These are phyloP conservation scores for Phrynocephalus vlangalii DNA, from an alignment of 2,797 vertebrate species.

Conservation along the genomic window DNA sequence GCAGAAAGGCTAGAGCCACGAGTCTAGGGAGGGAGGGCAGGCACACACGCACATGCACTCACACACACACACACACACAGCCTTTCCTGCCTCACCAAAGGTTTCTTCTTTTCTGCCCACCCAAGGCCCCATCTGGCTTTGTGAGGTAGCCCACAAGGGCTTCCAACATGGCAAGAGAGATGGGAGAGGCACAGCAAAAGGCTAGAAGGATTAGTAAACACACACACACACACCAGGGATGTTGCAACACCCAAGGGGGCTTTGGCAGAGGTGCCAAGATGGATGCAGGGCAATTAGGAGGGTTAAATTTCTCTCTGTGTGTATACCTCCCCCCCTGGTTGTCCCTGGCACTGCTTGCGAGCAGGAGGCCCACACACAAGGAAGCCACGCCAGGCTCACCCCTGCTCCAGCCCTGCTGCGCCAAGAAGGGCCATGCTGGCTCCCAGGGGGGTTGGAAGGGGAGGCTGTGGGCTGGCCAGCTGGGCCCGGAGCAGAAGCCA, in stretches of 20 bases:
- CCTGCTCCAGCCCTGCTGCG: neutral
- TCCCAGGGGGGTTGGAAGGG: neutral
- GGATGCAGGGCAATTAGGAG: too few species aligned
- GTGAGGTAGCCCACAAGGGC: neutral
- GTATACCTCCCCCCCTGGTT: too few species aligned
- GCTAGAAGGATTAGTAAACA: neutral
- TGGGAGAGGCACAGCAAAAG: neutral
- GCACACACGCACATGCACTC: neutral
- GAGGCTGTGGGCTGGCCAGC: neutral
- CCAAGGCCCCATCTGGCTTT: neutral
- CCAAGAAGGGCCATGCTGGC: neutral
- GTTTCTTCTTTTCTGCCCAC: neutral
- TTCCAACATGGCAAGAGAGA: neutral
- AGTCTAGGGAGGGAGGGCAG: too few species aligned
- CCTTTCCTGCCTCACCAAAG: neutral
- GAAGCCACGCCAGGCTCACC: neutral
- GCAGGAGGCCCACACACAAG: too few species aligned
- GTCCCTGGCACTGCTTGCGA: neutral
- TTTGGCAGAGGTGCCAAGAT: neutral
- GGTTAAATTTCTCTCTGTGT: neutral
- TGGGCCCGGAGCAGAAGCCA: neutral
- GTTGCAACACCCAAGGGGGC: accelerated
- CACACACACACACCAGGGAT: too few species aligned
- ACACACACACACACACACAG: too few species aligned
- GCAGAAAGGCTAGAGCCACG: neutral